These are phyloP conservation scores for Gracilinanus agilis DNA, from an alignment of 2,113 vertebrate species.

Conservation along the genomic window DNA sequence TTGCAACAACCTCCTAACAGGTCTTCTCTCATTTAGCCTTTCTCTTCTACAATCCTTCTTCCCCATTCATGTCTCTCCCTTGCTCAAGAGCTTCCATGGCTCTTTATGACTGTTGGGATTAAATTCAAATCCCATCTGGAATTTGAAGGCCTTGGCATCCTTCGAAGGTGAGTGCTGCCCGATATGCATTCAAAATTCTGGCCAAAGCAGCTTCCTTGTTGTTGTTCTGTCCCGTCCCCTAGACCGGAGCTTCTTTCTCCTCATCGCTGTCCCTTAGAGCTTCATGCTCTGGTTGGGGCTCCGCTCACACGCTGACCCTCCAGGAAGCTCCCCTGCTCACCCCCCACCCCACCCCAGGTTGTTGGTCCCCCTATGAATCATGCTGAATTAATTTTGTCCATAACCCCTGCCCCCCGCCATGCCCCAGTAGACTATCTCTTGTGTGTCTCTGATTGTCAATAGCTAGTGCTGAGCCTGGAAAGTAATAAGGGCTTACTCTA, in stretches of 20 bases:
- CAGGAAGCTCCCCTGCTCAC: neutral
- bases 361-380: neutral
- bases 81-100: neutral
- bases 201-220: neutral
- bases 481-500: neutral
- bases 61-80: neutral
- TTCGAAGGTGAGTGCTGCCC: neutral
- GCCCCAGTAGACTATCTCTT: neutral
- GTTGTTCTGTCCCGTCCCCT: neutral
- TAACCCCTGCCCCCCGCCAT: neutral
- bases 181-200: neutral
- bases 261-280: neutral
- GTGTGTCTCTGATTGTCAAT: neutral
- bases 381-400: neutral
- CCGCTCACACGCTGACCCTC: neutral
- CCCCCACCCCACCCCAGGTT: fast-evolving
- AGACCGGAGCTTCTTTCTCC: neutral
- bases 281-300: neutral
- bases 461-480: neutral
- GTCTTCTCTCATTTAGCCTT: neutral
- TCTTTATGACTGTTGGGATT: neutral
- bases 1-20: neutral
- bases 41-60: neutral
- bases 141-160: neutral
- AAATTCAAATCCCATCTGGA: neutral